Conservation (phyloP, 2,797 vertebrate genomes). For the Acanthis flammea region DNA sequence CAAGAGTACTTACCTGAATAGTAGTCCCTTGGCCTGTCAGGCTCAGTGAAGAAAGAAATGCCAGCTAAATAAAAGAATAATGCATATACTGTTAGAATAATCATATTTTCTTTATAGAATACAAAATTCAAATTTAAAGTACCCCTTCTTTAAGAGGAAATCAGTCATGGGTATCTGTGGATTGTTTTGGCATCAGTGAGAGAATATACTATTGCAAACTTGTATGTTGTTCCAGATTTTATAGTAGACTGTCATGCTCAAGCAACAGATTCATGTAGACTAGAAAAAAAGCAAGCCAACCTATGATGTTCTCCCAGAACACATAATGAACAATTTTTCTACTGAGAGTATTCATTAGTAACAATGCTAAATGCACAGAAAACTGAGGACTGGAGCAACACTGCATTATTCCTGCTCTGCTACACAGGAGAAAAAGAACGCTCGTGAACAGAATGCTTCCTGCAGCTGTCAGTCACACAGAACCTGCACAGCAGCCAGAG, state of each 20-base stretch:
- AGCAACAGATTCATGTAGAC: background rate
- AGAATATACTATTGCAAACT: background rate
- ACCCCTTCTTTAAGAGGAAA: background rate
- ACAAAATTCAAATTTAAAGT: background rate
- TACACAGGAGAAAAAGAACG: background rate
- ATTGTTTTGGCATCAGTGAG: background rate
- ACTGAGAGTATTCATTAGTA: background rate
- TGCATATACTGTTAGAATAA: background rate
- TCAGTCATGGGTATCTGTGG: background rate
- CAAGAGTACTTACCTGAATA: constrained; percentile 30
- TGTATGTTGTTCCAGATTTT: background rate
- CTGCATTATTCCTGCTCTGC: background rate
- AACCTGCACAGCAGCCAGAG: background rate
- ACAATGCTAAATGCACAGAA: background rate
- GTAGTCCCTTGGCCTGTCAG: constrained; percentile 16
- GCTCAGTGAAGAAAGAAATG: constrained; percentile 10
- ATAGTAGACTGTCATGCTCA: background rate
- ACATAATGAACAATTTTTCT: background rate
- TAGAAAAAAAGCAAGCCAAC: background rate
- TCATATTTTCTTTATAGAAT: background rate
- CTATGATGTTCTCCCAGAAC: background rate
- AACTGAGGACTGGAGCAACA: background rate
- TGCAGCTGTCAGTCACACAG: background rate
- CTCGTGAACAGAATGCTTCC: background rate
- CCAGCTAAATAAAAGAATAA: constrained; percentile 18